Evolutionary conservation across 1,140 invertebrate genomes (phyloP).

Genomic region (Mamestra configurata): DNA sequence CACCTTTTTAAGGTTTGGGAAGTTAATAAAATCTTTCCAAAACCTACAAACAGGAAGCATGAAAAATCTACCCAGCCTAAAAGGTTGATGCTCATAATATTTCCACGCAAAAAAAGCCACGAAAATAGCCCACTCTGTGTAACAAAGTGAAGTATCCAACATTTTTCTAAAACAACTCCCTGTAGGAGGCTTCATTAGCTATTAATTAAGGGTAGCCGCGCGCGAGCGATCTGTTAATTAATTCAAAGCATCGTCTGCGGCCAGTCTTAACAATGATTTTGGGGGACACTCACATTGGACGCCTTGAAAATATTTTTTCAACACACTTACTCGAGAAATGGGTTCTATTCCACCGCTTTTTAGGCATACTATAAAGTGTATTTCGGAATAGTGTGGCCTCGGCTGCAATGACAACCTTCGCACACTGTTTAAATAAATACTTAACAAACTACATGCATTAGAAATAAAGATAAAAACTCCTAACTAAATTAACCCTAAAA

Average conservation of each 20-base stretch:
- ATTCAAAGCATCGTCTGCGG: slow-evolving; percentile 66
- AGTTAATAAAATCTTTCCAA: no score
- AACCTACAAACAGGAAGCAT: no score
- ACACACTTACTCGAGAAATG: neutral
- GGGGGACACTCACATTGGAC: slow-evolving; percentile 43
- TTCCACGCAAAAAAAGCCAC: neutral
- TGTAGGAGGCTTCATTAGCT: slow-evolving; percentile 61
- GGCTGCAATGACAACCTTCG: no score
- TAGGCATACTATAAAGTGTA: no score
- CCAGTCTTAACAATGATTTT: slow-evolving; percentile 59
- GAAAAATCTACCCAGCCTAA: neutral
- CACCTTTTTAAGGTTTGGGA: no score
- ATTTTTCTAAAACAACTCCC: slow-evolving; percentile 40
- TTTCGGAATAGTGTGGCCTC: no score
- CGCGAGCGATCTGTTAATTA: slow-evolving; percentile 62
- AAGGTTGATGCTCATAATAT: neutral
- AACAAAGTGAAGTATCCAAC: slow-evolving; percentile 31
- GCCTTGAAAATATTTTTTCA: neutral
- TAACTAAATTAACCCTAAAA: no score
- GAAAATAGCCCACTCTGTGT: slow-evolving; percentile 1
- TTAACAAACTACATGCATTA: no score
- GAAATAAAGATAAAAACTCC: no score
- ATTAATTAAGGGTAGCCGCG: slow-evolving; percentile 67
- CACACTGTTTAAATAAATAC: no score
- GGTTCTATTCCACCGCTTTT: no score